phyloP scores from a whole-genome alignment of 2,797 vertebrate species.

The Syncerus caffer region DNA sequence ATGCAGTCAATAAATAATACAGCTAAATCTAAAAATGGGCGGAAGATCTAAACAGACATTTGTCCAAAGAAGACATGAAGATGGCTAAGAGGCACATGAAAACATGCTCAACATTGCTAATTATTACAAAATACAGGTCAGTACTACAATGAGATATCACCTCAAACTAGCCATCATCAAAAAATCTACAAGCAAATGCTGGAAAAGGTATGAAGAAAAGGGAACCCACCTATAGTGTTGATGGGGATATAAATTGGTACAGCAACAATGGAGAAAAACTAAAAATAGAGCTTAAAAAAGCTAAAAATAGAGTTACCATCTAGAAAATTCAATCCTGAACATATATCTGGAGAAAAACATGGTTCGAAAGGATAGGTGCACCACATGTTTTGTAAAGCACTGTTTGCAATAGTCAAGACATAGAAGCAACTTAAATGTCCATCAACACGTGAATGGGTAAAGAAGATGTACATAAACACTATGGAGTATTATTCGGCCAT shows the following conservation, averaged over 20 bases:
- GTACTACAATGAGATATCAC: not conserved
- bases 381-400: not conserved
- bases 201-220: not conserved
- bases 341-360: not conserved
- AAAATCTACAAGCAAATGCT: not conserved
- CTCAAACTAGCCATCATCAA: not conserved
- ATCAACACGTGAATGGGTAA: not conserved
- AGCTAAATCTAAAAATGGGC: not conserved
- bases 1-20: not conserved
- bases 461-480: not conserved
- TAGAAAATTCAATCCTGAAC: not conserved
- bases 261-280: not conserved
- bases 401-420: not conserved
- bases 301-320: not conserved
- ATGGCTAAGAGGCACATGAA: not conserved
- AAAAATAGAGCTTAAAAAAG: not conserved
- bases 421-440: not conserved
- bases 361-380: not conserved
- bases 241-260: not conserved
- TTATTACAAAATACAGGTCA: not conserved
- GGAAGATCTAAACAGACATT: not conserved
- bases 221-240: not conserved
- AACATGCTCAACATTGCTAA: not conserved
- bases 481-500: not conserved
- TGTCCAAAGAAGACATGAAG: not conserved